phyloP scores from a whole-genome alignment of 2,888 invertebrate species.

The Eupithecia inturbata region DNA sequence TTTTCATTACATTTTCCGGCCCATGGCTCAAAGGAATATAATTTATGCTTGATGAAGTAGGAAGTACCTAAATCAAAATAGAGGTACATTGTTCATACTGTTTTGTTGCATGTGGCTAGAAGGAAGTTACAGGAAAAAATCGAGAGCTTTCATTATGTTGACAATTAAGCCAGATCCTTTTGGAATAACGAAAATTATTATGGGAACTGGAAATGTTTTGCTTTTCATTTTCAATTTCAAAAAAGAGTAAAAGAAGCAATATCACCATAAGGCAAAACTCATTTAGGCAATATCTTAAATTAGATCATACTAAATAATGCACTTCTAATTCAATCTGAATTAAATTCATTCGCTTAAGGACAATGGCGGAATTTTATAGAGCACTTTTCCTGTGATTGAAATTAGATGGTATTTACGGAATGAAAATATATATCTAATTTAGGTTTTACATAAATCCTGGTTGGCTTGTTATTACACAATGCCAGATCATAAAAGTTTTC shows the following conservation, averaged over 20 bases:
- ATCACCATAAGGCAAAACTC: no score
- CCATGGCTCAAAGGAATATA: conserved; percentile 34
- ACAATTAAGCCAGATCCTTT: neutral
- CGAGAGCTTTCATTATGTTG: neutral
- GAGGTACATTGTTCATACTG: conserved; percentile 24
- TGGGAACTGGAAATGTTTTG: neutral
- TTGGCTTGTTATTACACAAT: no score
- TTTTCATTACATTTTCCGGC: conserved; percentile 20
- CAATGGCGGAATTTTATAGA: no score
- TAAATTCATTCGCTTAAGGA: no score
- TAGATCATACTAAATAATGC: no score
- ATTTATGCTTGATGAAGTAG: conserved; percentile 39
- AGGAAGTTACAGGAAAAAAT: neutral
- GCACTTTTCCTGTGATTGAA: no score
- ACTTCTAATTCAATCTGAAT: no score
- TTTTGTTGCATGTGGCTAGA: conserved; percentile 7
- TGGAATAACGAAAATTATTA: neutral
- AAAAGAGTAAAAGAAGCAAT: neutral
- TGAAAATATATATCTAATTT: no score
- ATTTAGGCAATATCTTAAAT: no score
- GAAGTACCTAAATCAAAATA: conserved; percentile 30
- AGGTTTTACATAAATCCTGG: no score
- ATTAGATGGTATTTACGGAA: no score
- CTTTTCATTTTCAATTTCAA: neutral
- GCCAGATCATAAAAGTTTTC: no score